phyloP scores from a whole-genome alignment of 2,113 vertebrate genomes.

The Notarius quadriscutis region DNA sequence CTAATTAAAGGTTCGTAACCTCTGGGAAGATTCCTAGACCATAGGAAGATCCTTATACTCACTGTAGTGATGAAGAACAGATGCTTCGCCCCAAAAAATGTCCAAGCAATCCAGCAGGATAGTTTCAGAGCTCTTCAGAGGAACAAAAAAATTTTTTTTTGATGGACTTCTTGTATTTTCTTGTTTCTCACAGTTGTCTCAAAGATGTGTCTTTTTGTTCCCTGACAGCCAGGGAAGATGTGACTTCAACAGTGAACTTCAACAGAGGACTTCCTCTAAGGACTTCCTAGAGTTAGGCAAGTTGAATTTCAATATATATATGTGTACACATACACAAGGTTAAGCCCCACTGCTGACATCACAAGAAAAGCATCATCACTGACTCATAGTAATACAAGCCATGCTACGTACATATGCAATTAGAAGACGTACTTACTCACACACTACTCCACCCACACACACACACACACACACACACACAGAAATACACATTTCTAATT shows the following conservation, averaged over 20 bases:
- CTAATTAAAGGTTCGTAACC: background rate
- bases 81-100: background rate
- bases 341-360: slow-evolving; percentile 71
- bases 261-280: slow-evolving; percentile 35
- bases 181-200: background rate
- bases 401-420: slow-evolving; percentile 62
- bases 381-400: slow-evolving; percentile 59
- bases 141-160: background rate
- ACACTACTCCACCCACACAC: slow-evolving; percentile 45
- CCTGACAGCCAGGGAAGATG: background rate
- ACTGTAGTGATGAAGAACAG: slow-evolving; percentile 29
- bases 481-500: slow-evolving; percentile 14
- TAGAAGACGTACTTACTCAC: slow-evolving; percentile 66
- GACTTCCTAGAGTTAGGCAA: slow-evolving; percentile 38
- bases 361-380: slow-evolving; percentile 65
- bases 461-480: slow-evolving; percentile 43
- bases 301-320: slow-evolving; percentile 54
- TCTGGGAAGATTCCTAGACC: background rate
- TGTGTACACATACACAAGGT: slow-evolving; percentile 51
- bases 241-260: background rate
- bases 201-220: background rate
- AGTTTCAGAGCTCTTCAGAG: background rate
- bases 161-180: background rate
- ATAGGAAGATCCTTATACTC: slow-evolving; percentile 36
- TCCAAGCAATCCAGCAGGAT: slow-evolving; percentile 33